phyloP scores from a whole-genome alignment of 2,888 invertebrate genomes.

The Aleiodes alternator region DNA sequence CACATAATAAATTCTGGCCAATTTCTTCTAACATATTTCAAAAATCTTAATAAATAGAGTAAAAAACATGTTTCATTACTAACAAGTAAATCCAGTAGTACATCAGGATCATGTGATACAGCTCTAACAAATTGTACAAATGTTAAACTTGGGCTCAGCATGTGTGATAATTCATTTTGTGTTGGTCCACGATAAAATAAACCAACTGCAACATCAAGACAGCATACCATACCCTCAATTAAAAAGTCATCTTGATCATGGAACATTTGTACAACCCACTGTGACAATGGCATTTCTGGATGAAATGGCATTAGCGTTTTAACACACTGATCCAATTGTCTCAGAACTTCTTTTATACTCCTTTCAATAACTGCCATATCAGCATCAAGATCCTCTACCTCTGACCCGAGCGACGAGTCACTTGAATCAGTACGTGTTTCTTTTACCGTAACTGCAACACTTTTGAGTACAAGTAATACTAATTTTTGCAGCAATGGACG shows the following conservation, averaged over 20 bases:
- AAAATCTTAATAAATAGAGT: conserved; percentile 87
- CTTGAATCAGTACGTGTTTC: conserved; percentile 92
- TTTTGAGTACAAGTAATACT: conserved; percentile 90
- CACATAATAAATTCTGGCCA: conserved; percentile 89
- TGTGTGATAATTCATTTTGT: conserved; percentile 86
- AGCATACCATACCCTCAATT: conserved; percentile 94
- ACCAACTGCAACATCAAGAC: conserved; percentile 90
- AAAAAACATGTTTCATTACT: conserved; percentile 95
- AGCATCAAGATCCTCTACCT: conserved; percentile 90
- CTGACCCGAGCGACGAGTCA: conserved; percentile 89
- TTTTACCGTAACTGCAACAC: conserved; percentile 92
- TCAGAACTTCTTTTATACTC: conserved; percentile 88
- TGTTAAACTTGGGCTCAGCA: conserved; percentile 91
- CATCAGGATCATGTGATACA: conserved; percentile 88
- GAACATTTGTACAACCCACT: conserved; percentile 91
- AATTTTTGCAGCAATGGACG: conserved; percentile 87
- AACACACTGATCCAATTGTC: conserved; percentile 88
- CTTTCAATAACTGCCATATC: conserved; percentile 93
- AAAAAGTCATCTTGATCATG: conserved; percentile 94
- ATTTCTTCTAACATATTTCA: conserved; percentile 89
- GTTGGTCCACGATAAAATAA: conserved; percentile 89
- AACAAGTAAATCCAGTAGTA: conserved; percentile 89
- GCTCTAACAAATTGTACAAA: conserved; percentile 91
- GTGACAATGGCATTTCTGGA: conserved; percentile 91
- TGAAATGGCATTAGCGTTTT: conserved; percentile 89